These are phyloP conservation scores for Netelia melanura DNA, from an alignment of 2,888 invertebrate species.

Conservation along the genomic window DNA sequence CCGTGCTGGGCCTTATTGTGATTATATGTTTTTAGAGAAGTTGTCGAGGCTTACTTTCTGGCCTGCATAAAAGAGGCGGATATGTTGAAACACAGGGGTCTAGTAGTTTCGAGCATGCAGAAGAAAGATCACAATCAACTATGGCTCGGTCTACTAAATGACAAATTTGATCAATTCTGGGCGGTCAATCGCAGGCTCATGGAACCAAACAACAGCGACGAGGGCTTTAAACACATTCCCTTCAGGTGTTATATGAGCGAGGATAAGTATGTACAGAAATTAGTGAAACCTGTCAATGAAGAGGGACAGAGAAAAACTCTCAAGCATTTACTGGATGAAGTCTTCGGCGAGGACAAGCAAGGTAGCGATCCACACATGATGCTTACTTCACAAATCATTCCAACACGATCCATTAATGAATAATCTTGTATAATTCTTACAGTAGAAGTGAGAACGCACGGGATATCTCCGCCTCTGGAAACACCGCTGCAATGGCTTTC, in stretches of 20 bases:
- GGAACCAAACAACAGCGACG: constrained; percentile 93
- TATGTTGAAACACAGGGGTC: constrained; percentile 97
- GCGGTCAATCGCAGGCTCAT: constrained; percentile 97
- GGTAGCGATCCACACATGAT: constrained; percentile 15
- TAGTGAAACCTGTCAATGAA: constrained; percentile 91
- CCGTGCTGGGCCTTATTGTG: neutral
- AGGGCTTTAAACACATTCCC: constrained; percentile 95
- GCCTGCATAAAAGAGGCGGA: constrained; percentile 99
- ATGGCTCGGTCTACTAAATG: constrained; percentile 97
- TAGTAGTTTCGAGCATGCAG: constrained; percentile 95
- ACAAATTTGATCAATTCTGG: constrained; percentile 99
- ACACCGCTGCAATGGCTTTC: constrained; percentile 98
- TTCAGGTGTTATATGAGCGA: constrained; percentile 91
- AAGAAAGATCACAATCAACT: constrained; percentile 98
- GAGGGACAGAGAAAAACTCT: constrained; percentile 91
- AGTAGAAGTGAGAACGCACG: constrained; percentile 94
- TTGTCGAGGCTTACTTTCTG: constrained; percentile 97
- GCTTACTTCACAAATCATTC: neutral
- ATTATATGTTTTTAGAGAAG: constrained; percentile 88
- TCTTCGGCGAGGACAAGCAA: constrained; percentile 86
- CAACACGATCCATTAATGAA: neutral
- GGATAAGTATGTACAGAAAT: constrained; percentile 90
- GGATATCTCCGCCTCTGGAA: constrained; percentile 93
- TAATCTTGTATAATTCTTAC: constrained; percentile 80
- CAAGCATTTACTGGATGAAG: constrained; percentile 89